Evolutionary conservation across 2,113 vertebrate species (phyloP).

Genomic region (Aleadryas rufinucha): DNA sequence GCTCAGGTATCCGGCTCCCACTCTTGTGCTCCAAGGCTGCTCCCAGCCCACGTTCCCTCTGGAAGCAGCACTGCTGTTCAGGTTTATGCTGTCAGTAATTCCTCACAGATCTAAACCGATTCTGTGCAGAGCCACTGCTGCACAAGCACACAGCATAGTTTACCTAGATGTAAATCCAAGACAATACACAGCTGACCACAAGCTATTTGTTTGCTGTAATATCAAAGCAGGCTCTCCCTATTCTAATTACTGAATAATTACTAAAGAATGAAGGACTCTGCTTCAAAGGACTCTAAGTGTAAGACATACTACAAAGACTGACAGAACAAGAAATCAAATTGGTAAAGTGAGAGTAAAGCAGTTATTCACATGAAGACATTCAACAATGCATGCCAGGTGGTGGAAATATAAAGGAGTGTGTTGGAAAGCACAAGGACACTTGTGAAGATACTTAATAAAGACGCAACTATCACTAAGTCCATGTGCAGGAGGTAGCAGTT

Average conservation of each 20-base stretch:
- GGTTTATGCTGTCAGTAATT: not conserved
- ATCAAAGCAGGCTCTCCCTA: not conserved
- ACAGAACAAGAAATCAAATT: not conserved
- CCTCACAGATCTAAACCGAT: rapidly evolving
- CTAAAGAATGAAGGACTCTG: not conserved
- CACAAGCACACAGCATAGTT: not conserved
- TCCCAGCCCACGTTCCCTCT: not conserved
- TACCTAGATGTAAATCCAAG: not conserved
- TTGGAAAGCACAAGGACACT: not conserved
- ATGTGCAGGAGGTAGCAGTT: not conserved
- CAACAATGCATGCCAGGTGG: rapidly evolving
- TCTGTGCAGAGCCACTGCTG: not conserved
- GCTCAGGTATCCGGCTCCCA: not conserved
- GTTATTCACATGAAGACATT: not conserved
- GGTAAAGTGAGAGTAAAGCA: not conserved
- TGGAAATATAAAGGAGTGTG: not conserved
- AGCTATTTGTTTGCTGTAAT: not conserved
- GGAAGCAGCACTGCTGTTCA: not conserved
- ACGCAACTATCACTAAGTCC: not conserved
- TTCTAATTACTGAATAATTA: not conserved
- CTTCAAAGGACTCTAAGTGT: not conserved
- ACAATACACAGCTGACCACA: not conserved
- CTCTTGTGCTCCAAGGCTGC: rapidly evolving
- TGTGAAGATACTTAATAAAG: not conserved
- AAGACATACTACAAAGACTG: not conserved